Conservation (phyloP, 2,113 vertebrate species). For the Hemibagrus wyckioides region DNA sequence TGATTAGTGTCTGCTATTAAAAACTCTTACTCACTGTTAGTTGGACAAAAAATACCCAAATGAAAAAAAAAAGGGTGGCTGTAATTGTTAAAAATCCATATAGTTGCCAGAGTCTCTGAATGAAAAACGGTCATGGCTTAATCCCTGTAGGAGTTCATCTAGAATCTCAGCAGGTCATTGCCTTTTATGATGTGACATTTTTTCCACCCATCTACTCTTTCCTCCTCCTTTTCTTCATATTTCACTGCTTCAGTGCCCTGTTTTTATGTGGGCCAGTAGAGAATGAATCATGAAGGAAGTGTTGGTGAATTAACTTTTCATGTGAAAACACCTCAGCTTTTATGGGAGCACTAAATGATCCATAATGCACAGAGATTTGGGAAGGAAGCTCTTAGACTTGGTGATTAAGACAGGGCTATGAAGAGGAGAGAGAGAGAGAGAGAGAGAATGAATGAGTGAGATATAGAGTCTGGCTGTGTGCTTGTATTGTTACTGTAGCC, state of each 20-base stretch:
- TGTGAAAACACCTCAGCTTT: constrained; percentile 77
- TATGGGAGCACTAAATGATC: constrained; percentile 78
- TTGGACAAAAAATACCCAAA: background rate
- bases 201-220: constrained; percentile 53
- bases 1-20: background rate
- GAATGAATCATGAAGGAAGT: constrained; percentile 72
- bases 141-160: constrained; percentile 65
- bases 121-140: constrained; percentile 57
- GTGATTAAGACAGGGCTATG: constrained; percentile 62
- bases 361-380: constrained; percentile 68
- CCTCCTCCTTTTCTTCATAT: constrained; percentile 50
- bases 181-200: constrained; percentile 70
- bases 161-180: constrained; percentile 64
- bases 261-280: constrained; percentile 63
- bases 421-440: constrained; percentile 23
- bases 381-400: constrained; percentile 66
- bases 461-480: constrained; percentile 55
- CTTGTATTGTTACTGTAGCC: constrained; percentile 51
- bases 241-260: background rate
- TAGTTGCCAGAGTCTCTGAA: constrained; percentile 59
- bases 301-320: constrained; percentile 78
- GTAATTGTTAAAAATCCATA: constrained; percentile 44
- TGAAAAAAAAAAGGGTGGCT: background rate
- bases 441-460: background rate
- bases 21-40: constrained; percentile 21